phyloP scores from a whole-genome alignment of 35 echinoderm and acorn worm genomes.

The Ophiothrix spiculata region DNA sequence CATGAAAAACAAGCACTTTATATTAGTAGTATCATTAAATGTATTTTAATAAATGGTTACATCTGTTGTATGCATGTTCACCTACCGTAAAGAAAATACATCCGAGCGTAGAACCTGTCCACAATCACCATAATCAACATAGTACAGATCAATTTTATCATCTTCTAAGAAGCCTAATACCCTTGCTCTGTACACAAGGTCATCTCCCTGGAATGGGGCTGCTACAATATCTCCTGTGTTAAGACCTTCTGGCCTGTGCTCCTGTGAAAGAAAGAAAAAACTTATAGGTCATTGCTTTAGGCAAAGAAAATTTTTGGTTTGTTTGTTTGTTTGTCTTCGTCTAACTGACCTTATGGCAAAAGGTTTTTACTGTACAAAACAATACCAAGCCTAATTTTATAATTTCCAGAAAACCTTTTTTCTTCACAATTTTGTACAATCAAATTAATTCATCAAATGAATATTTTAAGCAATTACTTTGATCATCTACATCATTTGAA shows the following conservation, averaged over 20 bases:
- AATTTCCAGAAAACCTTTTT: too few species aligned
- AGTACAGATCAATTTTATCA: constrained; percentile 77
- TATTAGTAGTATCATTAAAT: background rate
- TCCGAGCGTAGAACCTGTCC: constrained; percentile 39
- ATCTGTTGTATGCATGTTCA: background rate
- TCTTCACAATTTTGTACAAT: too few species aligned
- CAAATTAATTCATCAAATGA: too few species aligned
- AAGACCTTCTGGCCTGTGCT: constrained; percentile 39
- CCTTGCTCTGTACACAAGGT: constrained; percentile 75
- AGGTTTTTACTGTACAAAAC: too few species aligned
- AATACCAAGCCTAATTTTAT: too few species aligned
- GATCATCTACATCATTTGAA: too few species aligned
- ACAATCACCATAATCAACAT: constrained; percentile 89
- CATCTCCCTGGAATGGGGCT: constrained; percentile 83
- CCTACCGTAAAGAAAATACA: constrained; percentile 66
- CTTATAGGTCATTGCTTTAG: too few species aligned
- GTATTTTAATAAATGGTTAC: background rate
- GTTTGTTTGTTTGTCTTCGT: too few species aligned
- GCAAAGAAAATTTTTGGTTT: too few species aligned
- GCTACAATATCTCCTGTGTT: constrained; percentile 79
- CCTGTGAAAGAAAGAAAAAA: constrained; percentile 41
- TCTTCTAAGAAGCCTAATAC: constrained; percentile 74
- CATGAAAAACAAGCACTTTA: background rate
- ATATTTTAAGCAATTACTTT: too few species aligned
- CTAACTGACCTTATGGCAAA: too few species aligned